Conservation (phyloP, 2,113 vertebrate genomes). For the Chelonoidis abingdonii region DNA sequence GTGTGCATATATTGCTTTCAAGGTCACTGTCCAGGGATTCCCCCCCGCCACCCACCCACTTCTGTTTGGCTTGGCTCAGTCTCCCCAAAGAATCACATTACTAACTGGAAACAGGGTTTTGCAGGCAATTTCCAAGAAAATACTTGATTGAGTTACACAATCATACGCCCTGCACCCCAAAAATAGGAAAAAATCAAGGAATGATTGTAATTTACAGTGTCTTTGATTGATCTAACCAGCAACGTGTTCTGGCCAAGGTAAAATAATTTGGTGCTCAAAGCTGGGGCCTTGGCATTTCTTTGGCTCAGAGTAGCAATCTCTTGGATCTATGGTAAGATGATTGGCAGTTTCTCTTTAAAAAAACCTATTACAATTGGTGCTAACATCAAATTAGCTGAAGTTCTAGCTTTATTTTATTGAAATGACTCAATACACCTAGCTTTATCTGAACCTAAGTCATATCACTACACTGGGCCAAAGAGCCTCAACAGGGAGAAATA, state of each 20-base stretch:
- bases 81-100: neutral
- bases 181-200: neutral
- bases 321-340: too few relatives aligned
- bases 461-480: neutral
- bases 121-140: slow-evolving; percentile 35
- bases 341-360: too few relatives aligned
- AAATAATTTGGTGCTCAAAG: neutral
- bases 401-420: neutral
- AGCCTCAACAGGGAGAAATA: neutral
- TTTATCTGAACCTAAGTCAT: neutral
- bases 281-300: too few relatives aligned
- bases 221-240: neutral
- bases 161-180: neutral
- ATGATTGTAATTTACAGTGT: neutral
- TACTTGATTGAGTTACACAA: neutral
- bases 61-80: slow-evolving; percentile 53
- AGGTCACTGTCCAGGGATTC: neutral
- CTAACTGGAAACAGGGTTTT: slow-evolving; percentile 31
- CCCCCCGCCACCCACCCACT: neutral
- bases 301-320: too few relatives aligned
- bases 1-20: neutral
- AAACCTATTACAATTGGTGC: too few relatives aligned
- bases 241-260: neutral
- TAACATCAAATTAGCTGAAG: neutral
- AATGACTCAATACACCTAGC: neutral